Base-by-base conservation (phyloP, 2,888 invertebrate genomes). In the Eustalomyia histrio region DNA sequence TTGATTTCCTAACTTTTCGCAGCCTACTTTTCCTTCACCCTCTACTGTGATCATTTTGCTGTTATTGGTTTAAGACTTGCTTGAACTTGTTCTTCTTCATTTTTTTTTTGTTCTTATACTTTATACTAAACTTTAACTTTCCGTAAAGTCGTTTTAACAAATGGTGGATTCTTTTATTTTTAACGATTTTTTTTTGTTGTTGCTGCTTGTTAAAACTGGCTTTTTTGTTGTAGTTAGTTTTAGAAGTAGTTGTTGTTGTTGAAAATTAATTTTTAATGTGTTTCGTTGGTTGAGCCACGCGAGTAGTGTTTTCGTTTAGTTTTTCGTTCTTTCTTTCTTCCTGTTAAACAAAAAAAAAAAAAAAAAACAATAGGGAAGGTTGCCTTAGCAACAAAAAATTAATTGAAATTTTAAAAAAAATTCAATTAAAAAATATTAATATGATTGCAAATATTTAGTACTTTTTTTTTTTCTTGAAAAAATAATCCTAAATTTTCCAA, bases 201-300 rank as follows among this genome's bases (percentile, higher is more conserved):
- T 72, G 21, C 58, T 80, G 67, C 61, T 83, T 68, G 75, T 67
- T 60, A 75, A 83, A 79, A 78, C 73, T 67, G 76, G 79, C 67
- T 79, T 71, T 72, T 64, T 79, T 83, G 74, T 81, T 74, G 72
- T 53, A 24, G 64, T 63, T 72, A 29, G 18, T 76, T 65, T 52
- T 65, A 21, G 35, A 29, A 50, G 61, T 53, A 33, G 50, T 61
- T 61, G 9, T 60, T 60, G 58, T 60, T 79, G 52, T 57, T 65
- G 61, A 85, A 88, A 87, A 87, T 87, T 87, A 87, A 88, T 88
- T 88, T 86, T 87, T 85, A 83, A 85, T 83, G 83, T 80, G 82
- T 78, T 84, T 84, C 43, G 43, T 47, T 83, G 83, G 85, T 71
- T 68, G 87, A 84, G 84, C 65, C 71, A 79, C 52, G 79, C 76